Evolutionary conservation across 2,113 vertebrate genomes (phyloP).

Genomic region (Motacilla tschutschensis): DNA sequence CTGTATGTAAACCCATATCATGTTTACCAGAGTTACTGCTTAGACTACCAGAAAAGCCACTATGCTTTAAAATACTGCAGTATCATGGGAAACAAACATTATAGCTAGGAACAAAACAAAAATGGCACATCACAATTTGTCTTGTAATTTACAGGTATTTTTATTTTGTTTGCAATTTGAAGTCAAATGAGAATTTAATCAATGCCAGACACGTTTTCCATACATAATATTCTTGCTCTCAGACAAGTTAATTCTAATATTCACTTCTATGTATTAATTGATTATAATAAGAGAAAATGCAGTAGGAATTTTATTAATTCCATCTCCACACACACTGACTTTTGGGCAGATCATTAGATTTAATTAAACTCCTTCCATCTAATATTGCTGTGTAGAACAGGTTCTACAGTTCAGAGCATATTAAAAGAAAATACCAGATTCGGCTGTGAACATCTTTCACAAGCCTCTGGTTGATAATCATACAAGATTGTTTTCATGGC

Average conservation of each 20-base stretch:
- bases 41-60: not conserved
- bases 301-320: conserved; percentile 12
- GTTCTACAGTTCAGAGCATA: not conserved
- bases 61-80: not conserved
- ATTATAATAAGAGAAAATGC: conserved; percentile 42
- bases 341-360: conserved; percentile 17
- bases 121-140: not conserved
- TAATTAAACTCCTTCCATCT: conserved; percentile 55
- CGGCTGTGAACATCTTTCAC: not conserved
- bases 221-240: not conserved
- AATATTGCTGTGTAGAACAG: not conserved
- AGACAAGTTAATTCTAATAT: conserved; percentile 20
- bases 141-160: not conserved
- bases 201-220: not conserved
- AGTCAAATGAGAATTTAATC: not conserved
- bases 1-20: not conserved
- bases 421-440: not conserved
- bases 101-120: not conserved
- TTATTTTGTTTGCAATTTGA: not conserved
- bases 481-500: conserved; percentile 8
- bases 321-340: conserved; percentile 22
- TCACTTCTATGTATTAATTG: not conserved
- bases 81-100: not conserved
- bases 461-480: not conserved
- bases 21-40: not conserved